Conservation (phyloP, 1,140 invertebrate species). For the Pogonomyrmex barbatus region DNA sequence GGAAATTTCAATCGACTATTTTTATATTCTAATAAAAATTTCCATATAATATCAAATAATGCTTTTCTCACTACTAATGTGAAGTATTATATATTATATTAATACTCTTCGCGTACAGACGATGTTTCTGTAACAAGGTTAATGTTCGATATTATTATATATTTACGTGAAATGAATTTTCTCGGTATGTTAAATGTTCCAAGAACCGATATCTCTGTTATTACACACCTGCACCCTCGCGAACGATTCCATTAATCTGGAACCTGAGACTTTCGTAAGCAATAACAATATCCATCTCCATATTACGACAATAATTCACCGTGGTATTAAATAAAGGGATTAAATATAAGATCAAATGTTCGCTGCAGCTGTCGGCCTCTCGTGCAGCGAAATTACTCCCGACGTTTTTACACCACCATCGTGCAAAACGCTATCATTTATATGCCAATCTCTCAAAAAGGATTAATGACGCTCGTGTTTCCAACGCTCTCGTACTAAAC, state of each 20-base stretch:
- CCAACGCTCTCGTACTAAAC: conserved; percentile 2
- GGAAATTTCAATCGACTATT: not conserved
- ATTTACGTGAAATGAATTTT: not conserved
- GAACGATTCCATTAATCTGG: conserved; percentile 2
- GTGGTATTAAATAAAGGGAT: not conserved
- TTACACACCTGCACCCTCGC: not conserved
- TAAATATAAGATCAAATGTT: conserved; percentile 20
- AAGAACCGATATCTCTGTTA: not conserved
- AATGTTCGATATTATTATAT: conserved; percentile 19
- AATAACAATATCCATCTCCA: conserved; percentile 11
- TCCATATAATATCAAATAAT: not conserved
- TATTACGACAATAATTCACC: conserved; percentile 20
- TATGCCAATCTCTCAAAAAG: conserved; percentile 17
- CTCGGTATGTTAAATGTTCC: not conserved
- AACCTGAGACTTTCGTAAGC: not conserved
- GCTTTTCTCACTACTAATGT: not conserved
- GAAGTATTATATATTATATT: not conserved
- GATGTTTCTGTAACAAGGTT: not conserved
- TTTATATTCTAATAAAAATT: not conserved
- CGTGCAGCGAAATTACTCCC: not conserved
- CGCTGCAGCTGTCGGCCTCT: not conserved
- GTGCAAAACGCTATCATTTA: not conserved
- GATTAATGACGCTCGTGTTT: conserved; percentile 29
- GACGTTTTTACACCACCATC: not conserved
- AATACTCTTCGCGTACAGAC: not conserved